Evolutionary conservation across 1,140 invertebrate genomes (phyloP).

Genomic region (Monochamus saltuarius): DNA sequence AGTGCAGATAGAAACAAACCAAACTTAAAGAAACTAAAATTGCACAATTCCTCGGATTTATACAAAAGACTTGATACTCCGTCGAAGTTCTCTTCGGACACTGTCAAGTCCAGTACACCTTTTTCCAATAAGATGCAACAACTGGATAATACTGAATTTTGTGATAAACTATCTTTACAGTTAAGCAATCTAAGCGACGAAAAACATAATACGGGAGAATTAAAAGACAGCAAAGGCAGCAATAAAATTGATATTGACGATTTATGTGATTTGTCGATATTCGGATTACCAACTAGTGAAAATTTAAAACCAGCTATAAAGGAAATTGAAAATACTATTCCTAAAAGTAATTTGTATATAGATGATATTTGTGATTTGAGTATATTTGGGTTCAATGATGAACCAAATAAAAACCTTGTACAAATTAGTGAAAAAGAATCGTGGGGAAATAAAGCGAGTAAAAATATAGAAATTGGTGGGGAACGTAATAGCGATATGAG

Average conservation of each 20-base stretch:
- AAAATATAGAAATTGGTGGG: neutral
- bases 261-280: conserved; percentile 40
- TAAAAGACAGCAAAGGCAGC: neutral
- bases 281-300: conserved; percentile 20
- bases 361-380: conserved; percentile 10
- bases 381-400: neutral
- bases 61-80: neutral
- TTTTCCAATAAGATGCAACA: neutral
- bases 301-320: conserved; percentile 2
- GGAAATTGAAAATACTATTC: neutral
- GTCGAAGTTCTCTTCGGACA: conserved; percentile 5
- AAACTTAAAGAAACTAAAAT: neutral
- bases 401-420: neutral
- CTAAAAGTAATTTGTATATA: neutral
- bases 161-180: neutral
- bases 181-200: neutral
- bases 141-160: neutral
- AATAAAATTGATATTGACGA: conserved; percentile 17
- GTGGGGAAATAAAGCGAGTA: neutral
- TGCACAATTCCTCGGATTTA: too few species aligned
- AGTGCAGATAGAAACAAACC: neutral
- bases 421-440: neutral
- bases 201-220: conserved; percentile 1
- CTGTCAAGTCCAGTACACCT: conserved; percentile 5
- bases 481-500: neutral